Evolutionary conservation across 2,888 invertebrate species (phyloP), one percentile per base, ranked within the genome.

Genomic region (Lithosia quadra): DNA sequence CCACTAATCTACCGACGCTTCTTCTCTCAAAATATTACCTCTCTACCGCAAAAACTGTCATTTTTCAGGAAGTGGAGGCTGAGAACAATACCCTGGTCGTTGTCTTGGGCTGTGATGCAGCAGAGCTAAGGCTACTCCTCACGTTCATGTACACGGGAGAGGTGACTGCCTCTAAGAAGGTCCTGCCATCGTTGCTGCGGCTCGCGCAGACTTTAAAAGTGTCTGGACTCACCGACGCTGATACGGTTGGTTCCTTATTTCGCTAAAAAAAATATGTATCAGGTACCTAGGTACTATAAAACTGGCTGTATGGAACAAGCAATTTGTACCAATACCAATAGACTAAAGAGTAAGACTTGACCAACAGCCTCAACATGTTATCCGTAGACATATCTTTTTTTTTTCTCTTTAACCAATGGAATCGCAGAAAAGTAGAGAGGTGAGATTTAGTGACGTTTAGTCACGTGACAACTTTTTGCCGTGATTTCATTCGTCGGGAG

Each of bases 111-210:
- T 97, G 97, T 80, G 96, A 96, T 71, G 96, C 96, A 74, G 94
- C 96, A n/a, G 97, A 97, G 86, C 92, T 97, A 69, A 95, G 96
- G 66, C 96, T 98, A 15, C 96, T 98, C 71, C 96, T 98, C 53
- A 97, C 97, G 5, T 98, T 98, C 90, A 98, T 98, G 97, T 98
- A 98, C 91, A 97, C 97, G 62, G 98, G 98, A 3, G 98, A 98
- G 90, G 98, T 98, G 84, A 97, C 98, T 72, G 97, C 98, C 39
- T 97, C 97, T 74, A 97, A 97, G 90, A 96, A 96, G 82, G 96
- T 97, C 87, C 95, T 98, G 78, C 97, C 98, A 8, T 96, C 97
- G 60, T 94, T 98, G 70, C 95, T 98, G 59, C 96, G 97, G 71
- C 96, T 98, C 83, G 98, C 98, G 18, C 97, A 97, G 89, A 96